phyloP scores from a whole-genome alignment of 2,888 invertebrate genomes.

The Thelaira solivaga region DNA sequence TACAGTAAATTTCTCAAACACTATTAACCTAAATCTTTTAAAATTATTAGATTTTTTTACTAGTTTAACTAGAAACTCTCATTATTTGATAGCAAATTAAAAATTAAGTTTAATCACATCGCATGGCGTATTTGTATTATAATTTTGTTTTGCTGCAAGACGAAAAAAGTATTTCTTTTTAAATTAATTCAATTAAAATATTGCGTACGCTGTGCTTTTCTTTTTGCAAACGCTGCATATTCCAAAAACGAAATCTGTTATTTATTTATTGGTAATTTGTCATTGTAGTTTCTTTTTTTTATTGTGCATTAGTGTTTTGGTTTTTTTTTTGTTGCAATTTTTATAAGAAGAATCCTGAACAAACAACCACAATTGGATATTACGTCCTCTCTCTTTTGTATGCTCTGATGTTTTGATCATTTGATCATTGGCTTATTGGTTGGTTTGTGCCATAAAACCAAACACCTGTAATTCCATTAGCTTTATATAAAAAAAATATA shows the following conservation, averaged over 20 bases:
- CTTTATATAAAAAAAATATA: conserved; percentile 54
- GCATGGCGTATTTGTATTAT: conserved; percentile 38
- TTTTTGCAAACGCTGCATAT: neutral
- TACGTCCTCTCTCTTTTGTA: neutral
- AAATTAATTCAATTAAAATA: conserved; percentile 60
- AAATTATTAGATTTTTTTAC: neutral
- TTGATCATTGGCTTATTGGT: neutral
- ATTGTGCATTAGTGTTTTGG: conserved; percentile 4
- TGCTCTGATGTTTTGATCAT: neutral
- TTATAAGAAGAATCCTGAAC: conserved; percentile 12
- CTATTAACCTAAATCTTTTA: neutral
- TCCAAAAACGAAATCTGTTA: conserved; percentile 48
- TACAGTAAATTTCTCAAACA: too few relatives aligned
- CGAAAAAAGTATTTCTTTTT: neutral
- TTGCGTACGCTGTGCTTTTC: conserved; percentile 8
- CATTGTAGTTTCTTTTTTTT: conserved; percentile 35
- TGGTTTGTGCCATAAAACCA: conserved; percentile 24
- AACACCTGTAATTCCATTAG: conserved; percentile 57
- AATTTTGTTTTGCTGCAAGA: conserved; percentile 2
- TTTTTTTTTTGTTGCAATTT: conserved; percentile 28
- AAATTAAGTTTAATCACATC: conserved; percentile 49
- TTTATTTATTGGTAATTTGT: conserved; percentile 61
- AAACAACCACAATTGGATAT: neutral
- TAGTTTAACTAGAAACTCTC: neutral
- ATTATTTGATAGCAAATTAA: conserved; percentile 13